Evolutionary conservation across 2,797 vertebrate genomes (phyloP).

Genomic region (Orestias chungarensis): DNA sequence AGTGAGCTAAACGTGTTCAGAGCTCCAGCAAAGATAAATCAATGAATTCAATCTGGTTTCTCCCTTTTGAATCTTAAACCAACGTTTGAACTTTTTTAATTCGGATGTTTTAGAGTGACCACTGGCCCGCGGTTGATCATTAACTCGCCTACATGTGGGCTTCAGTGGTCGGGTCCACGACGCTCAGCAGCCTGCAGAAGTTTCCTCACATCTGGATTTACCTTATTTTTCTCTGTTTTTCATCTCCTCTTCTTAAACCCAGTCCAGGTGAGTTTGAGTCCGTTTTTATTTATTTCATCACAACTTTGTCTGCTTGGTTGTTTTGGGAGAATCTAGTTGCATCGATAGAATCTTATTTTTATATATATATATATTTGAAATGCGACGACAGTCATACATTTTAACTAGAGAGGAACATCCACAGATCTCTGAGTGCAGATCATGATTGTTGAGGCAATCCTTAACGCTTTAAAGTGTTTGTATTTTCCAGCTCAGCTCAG

Average conservation of each 20-base stretch:
- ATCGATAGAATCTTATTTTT: background rate
- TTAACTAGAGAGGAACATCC: background rate
- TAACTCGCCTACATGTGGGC: conserved; percentile 65
- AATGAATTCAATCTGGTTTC: too few relatives aligned
- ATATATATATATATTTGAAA: background rate
- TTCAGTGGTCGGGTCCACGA: conserved; percentile 50
- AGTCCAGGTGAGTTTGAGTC: conserved; percentile 68
- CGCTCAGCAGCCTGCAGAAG: conserved; percentile 48
- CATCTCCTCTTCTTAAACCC: conserved; percentile 28
- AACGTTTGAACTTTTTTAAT: background rate
- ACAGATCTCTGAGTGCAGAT: background rate
- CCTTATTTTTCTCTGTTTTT: conserved; percentile 38
- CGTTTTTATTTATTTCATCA: conserved; percentile 18
- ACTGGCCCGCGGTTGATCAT: conserved; percentile 70
- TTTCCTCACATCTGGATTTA: conserved; percentile 46
- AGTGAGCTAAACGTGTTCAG: too few relatives aligned
- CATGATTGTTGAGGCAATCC: background rate
- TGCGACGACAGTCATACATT: background rate
- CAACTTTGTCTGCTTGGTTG: background rate
- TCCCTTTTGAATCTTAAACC: background rate
- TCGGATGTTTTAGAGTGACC: background rate
- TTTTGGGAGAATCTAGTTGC: background rate
- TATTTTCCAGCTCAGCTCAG: conserved; percentile 18
- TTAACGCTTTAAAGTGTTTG: background rate
- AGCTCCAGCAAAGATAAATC: background rate